A percentile compares a stretch with the other conserved stretches of the same genome.
These are phyloP conservation scores for Seriola dumerili DNA, from an alignment of 2,113 vertebrate species.

Conservation along the genomic window DNA sequence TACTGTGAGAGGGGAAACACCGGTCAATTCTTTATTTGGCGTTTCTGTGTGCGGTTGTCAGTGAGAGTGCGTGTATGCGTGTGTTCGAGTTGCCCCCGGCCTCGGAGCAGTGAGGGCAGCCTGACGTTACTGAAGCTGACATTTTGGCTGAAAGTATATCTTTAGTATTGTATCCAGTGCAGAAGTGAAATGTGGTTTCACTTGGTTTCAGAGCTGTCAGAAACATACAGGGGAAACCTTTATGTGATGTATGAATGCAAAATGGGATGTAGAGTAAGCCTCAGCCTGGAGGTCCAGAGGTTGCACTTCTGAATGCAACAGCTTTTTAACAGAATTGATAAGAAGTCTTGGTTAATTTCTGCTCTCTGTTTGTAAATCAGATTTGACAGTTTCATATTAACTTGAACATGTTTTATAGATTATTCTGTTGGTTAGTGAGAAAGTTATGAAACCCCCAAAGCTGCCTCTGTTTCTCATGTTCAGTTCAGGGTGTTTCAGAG, in stretches of 20 bases:
- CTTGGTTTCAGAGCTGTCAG: conserved; percentile 24
- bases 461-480: neutral
- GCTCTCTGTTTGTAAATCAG: neutral
- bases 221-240: conserved; percentile 58
- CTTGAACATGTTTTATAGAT: neutral
- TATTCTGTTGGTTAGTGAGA: neutral
- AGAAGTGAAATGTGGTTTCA: conserved; percentile 41
- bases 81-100: neutral
- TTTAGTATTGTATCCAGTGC: neutral
- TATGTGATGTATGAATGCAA: conserved; percentile 12
- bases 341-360: neutral
- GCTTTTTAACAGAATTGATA: neutral
- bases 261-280: neutral
- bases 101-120: conserved; percentile 1
- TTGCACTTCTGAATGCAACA: neutral
- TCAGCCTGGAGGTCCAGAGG: neutral
- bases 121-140: neutral
- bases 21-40: conserved; percentile 66
- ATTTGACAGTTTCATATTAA: neutral
- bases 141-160: conserved; percentile 12
- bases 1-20: conserved; percentile 76
- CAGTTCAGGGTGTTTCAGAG: neutral
- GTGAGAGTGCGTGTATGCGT: conserved; percentile 6
- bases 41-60: conserved; percentile 13
- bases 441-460: neutral